phyloP scores from a whole-genome alignment of 2,888 invertebrate genomes.

The Octodonta nipae region DNA sequence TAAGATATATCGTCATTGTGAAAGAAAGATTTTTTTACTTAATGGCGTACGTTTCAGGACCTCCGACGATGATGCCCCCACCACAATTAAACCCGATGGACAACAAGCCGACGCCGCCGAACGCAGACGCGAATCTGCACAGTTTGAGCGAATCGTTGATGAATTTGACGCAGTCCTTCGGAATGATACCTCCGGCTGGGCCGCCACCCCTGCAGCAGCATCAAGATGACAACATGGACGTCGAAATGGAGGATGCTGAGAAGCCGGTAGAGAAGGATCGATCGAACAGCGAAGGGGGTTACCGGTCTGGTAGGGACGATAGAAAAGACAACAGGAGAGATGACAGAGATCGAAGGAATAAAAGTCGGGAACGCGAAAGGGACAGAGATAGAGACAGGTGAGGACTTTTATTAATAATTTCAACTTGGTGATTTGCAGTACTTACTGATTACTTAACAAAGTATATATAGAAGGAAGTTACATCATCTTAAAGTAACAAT shows the following conservation, averaged over 20 bases:
- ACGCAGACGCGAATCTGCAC: constrained; percentile 18
- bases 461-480: too few relatives aligned
- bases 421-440: too few relatives aligned
- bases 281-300: constrained; percentile 10
- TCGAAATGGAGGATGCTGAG: constrained; percentile 55
- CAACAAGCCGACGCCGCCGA: constrained; percentile 14
- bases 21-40: constrained; percentile 3
- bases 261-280: constrained; percentile 18
- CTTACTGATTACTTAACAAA: too few relatives aligned
- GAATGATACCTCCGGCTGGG: constrained; percentile 30
- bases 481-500: too few relatives aligned
- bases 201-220: constrained; percentile 32
- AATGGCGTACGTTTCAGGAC: constrained; percentile 9
- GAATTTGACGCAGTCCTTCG: constrained; percentile 36
- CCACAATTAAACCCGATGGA: constrained; percentile 16
- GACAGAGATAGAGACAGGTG: constrained; percentile 16
- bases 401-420: too few relatives aligned
- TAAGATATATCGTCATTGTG: constrained; percentile 5
- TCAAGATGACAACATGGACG: constrained; percentile 65
- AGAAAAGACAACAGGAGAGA: constrained; percentile 16
- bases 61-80: constrained; percentile 24
- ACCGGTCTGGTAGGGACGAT: constrained; percentile 8
- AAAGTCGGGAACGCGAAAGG: constrained; percentile 22
- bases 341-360: constrained; percentile 23
- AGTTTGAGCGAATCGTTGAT: constrained; percentile 27